phyloP scores from a whole-genome alignment of 2,888 invertebrate species.

The Argyresthia albistria region DNA sequence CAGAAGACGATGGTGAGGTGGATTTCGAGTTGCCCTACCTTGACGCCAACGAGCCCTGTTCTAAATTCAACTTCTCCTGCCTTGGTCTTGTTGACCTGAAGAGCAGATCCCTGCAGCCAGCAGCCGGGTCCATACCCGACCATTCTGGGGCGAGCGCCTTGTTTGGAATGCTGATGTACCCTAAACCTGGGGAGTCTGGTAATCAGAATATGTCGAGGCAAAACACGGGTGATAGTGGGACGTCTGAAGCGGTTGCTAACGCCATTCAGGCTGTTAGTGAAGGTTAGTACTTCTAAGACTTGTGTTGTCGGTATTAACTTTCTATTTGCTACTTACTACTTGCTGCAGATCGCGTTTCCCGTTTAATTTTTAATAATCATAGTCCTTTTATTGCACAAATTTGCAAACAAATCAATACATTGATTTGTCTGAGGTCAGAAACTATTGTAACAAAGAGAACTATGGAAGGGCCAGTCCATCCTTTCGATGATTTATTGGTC shows the following conservation, averaged over 20 bases:
- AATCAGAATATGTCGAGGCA: conserved; percentile 28
- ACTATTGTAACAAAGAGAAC: too few relatives aligned
- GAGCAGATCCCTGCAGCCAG: conserved; percentile 31
- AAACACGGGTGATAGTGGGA: conserved; percentile 41
- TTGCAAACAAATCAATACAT: too few relatives aligned
- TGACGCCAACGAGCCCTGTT: conserved; percentile 89
- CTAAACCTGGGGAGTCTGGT: conserved; percentile 41
- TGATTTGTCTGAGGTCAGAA: too few relatives aligned
- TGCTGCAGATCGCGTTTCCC: too few relatives aligned
- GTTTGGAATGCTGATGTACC: conserved; percentile 35
- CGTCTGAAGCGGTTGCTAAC: conserved; percentile 54
- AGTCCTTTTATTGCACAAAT: too few relatives aligned
- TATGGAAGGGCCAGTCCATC: too few relatives aligned
- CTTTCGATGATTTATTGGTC: too few relatives aligned
- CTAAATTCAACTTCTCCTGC: conserved; percentile 93
- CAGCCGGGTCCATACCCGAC: conserved; percentile 46
- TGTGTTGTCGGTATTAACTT: too few relatives aligned
- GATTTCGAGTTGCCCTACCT: conserved; percentile 94
- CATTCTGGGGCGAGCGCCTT: conserved; percentile 40
- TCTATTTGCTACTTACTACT: too few relatives aligned
- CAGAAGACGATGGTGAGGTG: conserved; percentile 96
- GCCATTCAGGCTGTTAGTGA: conserved; percentile 62
- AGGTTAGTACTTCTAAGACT: conserved; percentile 28
- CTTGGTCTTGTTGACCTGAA: conserved; percentile 89
- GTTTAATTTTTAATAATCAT: too few relatives aligned